Percentiles rank a stretch among this genome's conserved stretches.
phyloP scores from a whole-genome alignment of 1,140 invertebrate genomes.

The Antheraea pernyi region DNA sequence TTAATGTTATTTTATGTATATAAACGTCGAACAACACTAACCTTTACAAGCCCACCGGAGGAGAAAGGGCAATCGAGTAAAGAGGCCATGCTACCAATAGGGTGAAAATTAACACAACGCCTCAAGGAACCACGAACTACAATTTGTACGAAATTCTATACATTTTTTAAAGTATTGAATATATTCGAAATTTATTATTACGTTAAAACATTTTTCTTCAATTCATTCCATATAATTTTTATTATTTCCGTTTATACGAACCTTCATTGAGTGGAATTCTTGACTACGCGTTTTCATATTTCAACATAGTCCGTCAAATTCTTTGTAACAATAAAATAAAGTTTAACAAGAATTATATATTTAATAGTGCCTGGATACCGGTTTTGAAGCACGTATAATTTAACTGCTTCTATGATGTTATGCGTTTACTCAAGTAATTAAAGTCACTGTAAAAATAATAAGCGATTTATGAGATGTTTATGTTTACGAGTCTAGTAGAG shows the following conservation, averaged over 20 bases:
- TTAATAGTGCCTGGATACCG: not conserved
- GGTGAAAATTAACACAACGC: not conserved
- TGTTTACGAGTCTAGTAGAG: not conserved
- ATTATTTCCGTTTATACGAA: not conserved
- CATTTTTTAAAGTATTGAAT: too few species aligned
- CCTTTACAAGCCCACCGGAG: not conserved
- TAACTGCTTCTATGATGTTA: not conserved
- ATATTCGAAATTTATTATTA: too few species aligned
- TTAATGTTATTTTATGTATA: too few species aligned
- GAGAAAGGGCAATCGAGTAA: not conserved
- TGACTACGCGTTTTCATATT: not conserved
- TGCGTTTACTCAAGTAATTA: not conserved
- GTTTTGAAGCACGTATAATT: not conserved
- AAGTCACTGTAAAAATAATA: not conserved
- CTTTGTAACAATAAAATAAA: not conserved
- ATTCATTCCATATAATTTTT: not conserved
- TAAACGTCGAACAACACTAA: not conserved
- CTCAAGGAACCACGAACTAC: not conserved
- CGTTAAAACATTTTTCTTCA: not conserved
- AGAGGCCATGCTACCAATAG: too few species aligned
- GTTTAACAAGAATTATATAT: not conserved
- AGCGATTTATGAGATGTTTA: not conserved
- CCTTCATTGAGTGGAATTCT: not conserved
- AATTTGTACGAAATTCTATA: not conserved
- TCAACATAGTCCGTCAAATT: not conserved